These are phyloP conservation scores for Actinia tenebrosa DNA, from an alignment of 64 coral and sea anemone species.

Conservation along the genomic window DNA sequence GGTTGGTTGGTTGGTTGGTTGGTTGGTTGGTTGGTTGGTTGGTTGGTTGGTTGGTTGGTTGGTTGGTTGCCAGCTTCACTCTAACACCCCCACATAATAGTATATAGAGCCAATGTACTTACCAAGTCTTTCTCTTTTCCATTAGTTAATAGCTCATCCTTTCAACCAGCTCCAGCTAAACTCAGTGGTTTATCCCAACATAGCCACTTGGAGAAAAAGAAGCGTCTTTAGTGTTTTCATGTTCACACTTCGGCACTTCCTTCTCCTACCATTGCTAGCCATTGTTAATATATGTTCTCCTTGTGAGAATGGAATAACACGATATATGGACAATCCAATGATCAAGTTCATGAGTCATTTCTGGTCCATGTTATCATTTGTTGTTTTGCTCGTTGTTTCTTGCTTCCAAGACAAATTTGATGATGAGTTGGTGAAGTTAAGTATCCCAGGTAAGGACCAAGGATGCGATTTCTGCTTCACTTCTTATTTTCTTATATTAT, in stretches of 20 bases:
- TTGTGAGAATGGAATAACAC: background rate
- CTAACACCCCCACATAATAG: too few relatives aligned
- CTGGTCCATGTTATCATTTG: conserved; percentile 24
- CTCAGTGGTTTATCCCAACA: conserved; percentile 48
- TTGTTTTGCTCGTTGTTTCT: conserved; percentile 22
- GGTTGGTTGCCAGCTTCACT: too few relatives aligned
- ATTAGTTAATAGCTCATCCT: conserved; percentile 60
- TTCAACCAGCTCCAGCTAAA: conserved; percentile 71
- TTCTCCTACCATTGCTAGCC: conserved; percentile 14
- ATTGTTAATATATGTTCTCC: conserved; percentile 1
- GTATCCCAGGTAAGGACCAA: conserved; percentile 35
- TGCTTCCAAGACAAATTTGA: conserved; percentile 54
- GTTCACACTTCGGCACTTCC: background rate
- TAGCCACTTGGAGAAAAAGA: conserved; percentile 4
- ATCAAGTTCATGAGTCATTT: conserved; percentile 56
- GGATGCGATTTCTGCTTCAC: background rate
- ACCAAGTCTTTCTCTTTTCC: background rate
- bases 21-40: too few relatives aligned
- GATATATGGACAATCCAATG: conserved; percentile 41
- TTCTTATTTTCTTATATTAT: background rate
- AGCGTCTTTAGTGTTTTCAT: background rate
- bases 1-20: too few relatives aligned
- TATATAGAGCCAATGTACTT: too few relatives aligned
- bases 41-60: too few relatives aligned
- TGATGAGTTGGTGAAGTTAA: conserved; percentile 22